Conservation (phyloP, 2,888 invertebrate genomes). For the Lepidochrysops patricia region DNA sequence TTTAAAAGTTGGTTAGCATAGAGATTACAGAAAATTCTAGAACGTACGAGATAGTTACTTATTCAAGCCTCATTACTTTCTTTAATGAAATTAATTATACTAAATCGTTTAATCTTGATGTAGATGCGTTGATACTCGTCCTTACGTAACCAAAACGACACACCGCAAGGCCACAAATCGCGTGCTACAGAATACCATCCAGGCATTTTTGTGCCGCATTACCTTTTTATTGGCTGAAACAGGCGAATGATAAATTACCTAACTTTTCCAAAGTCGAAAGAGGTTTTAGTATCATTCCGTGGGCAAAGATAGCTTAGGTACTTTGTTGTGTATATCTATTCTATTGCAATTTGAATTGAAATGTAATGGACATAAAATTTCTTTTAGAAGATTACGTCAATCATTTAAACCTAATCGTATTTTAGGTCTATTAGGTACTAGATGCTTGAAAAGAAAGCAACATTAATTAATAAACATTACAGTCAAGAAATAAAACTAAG, state of each 20-base stretch:
- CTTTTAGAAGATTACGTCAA: no score
- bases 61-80: background rate
- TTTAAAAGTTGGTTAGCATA: no score
- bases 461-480: no score
- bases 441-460: background rate
- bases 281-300: background rate
- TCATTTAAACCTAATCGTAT: no score
- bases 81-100: no score
- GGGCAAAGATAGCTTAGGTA: no score
- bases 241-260: conserved; percentile 9
- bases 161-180: conserved; percentile 27
- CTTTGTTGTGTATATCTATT: no score
- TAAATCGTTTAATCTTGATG: background rate
- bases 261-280: background rate
- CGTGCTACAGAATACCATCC: conserved; percentile 24
- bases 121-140: background rate
- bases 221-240: conserved; percentile 26
- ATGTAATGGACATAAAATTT: no score
- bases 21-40: no score
- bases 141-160: conserved; percentile 12
- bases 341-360: no score
- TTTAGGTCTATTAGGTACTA: no score
- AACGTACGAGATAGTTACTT: background rate
- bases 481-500: no score
- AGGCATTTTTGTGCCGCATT: conserved; percentile 26